Base-by-base conservation (phyloP, 2,888 invertebrate species). In the Frankliniella intonsa region DNA sequence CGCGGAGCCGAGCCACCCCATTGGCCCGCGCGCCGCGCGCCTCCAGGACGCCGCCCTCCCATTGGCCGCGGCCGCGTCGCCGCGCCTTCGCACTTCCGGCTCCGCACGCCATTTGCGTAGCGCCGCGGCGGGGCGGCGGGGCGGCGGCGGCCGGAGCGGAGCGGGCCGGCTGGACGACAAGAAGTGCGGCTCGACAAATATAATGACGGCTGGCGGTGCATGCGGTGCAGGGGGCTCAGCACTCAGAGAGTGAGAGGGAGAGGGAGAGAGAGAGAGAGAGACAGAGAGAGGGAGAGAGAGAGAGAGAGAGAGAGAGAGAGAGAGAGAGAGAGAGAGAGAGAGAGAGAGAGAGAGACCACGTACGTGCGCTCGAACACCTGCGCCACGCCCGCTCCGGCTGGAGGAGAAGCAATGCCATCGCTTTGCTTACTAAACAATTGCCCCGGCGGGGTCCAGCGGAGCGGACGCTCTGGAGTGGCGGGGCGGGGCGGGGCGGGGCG, bases 371-470 rank as follows among this genome's bases (percentile, higher is more conserved):
- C 69, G 25, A 12, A 76, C 69, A 76, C 69, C n/a, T 22, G 25
- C 12, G 69, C 69, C 38, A 38, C 38, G 3, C 5, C 38, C 38
- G 3, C 38, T 2, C 38, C 38, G 38, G 38, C 38, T 5, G 9
- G 9, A 8, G 22, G 12, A 22, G 69, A 22, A 25, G 69, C 69
- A 22, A 22, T 12, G 25, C 69, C 12, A 76, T 76, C 69, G 69
- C 25, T 76, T 76, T 76, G 69, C 69, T 76, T 76, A 76, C 69
- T 76, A 76, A 76, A 76, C 69, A 76, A 76, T 76, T 76, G 69
- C 69, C 69, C 69, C 22, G 22, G 69, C 69, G 69, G 12, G 69
- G 62, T 62, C 69, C 22, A 7, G 25, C 22, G 65, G 55, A 55
- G 55, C 55, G 62, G 17, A 38, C 38, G 38, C 38, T 38, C 38